Evolutionary conservation across 2,797 vertebrate genomes (phyloP), one percentile per base, ranked within the genome.

Genomic region (Danio tinwini): DNA sequence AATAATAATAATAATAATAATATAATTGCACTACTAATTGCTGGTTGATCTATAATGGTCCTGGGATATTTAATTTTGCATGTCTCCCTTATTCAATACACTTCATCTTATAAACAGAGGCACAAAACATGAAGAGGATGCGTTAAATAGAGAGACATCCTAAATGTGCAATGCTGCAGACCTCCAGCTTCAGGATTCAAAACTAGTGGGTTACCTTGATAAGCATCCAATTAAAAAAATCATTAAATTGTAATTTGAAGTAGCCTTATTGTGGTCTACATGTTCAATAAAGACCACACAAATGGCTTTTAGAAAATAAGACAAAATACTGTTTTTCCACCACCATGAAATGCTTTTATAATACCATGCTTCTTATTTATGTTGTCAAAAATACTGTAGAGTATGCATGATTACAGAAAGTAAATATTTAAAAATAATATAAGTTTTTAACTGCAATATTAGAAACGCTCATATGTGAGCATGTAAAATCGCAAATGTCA

Each of bases 111-210:
- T 40, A 39, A 69, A 40, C 1, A 17, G 6, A 17, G 29, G 49
- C 49, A 53, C 10, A 52, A 69, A 16, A 70, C 37, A n/a, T 40
- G 68, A 70, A 70, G n/a, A 17, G 68, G 14, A 11, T 70, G 64
- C 12, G 11, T 55, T 50, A 42, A 50, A 53, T 14, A 19, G 50
- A 70, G 67, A 40, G 68, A 17, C 50, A 42, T 55, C 6, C 50
- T 5, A 42, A 19, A 70, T 55, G 39, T 55, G 37, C 68, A 70
- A 11, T 55, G 68, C 50, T 55, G 11, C 11, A 7, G 16, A 70
- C 37, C 49, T 19, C 6, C 39, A 44, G 12, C 62, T 17, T 19
- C 62, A 19, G 40, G 62, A 45, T 44, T 45, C 3, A 42, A 50
- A 53, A 12, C 16, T 6, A 0, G 3, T 50, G 21, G 29, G 40